Conservation (phyloP, 2,797 vertebrate genomes). For the Siniperca undulata region DNA sequence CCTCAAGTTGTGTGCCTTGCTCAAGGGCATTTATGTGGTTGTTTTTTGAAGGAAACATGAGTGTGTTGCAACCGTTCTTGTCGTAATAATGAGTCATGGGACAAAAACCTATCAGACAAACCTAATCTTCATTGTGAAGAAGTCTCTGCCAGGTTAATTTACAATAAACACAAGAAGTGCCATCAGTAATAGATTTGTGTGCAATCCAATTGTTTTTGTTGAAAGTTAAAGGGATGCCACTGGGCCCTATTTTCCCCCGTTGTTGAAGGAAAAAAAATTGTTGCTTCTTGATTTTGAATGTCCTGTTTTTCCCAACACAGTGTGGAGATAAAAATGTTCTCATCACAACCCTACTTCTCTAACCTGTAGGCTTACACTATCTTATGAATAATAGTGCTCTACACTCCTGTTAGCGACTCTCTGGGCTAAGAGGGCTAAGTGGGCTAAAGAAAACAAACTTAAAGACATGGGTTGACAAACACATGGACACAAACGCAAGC, state of each 20-base stretch:
- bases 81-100: slow-evolving; percentile 12
- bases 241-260: neutral
- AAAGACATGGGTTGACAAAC: slow-evolving; percentile 13
- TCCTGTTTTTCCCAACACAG: neutral
- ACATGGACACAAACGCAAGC: slow-evolving; percentile 16
- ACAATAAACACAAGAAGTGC: neutral
- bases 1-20: neutral
- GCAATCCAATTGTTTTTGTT: slow-evolving; percentile 3
- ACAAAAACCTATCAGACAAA: neutral
- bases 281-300: neutral
- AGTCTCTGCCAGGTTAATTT: neutral
- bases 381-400: neutral
- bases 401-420: slow-evolving; percentile 11
- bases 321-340: neutral
- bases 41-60: neutral
- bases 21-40: neutral
- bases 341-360: neutral
- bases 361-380: slow-evolving; percentile 1
- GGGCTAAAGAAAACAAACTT: slow-evolving; percentile 31
- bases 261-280: neutral
- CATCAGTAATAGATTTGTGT: neutral
- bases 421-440: slow-evolving; percentile 1
- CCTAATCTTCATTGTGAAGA: neutral
- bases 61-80: neutral
- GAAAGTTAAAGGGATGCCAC: neutral